Base-by-base conservation (phyloP, 2,797 vertebrate species). In the Morus bassanus region DNA sequence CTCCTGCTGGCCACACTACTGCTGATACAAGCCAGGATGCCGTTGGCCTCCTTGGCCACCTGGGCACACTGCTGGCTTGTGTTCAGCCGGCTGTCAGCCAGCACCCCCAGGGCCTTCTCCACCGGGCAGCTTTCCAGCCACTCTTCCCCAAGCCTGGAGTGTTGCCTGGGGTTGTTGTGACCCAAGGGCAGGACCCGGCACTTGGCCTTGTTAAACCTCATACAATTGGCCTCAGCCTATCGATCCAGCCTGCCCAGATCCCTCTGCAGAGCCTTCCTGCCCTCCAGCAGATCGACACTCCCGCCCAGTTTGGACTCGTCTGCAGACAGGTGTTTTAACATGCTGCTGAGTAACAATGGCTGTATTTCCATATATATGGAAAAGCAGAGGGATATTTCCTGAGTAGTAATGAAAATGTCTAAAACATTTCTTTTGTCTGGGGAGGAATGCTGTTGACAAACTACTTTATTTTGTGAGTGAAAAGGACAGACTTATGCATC, bases 241-340 rank as follows among this genome's bases (percentile, higher is more conserved):
- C 3, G 33, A 7, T 11, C 33, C 56, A 35, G 56, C 56, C 56
- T 35, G 56, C 15, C 33, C 56, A 59, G 56, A 1, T 7, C 33
- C 56, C 56, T 16, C 56, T 59, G 56, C 14, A 59, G 56, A 16
- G 33, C 56, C 33, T 9, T 5, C 33, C 56, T n/a, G 3, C 57
- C 57, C 57, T 10, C 56, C 1, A 16, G 56, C 14, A 59, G 7
- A 17, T 35, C 14, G 4, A 35, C n/a, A 11, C 23, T 59, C 9
- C n/a, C 1, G 5, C n/a, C n/a, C 57, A 25, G 2, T 14, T 24
- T 7, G 14, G 57, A 17, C 10, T 35, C 7, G 1, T 8, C 57
- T 17, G 57, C 57, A 17, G 28, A 2, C 11, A 16, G 46, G 8
- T 13, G 15, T 28, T 61, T n/a, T 28, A 21, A 53, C 0, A 7